Evolutionary conservation across 30 jellyfish, hydroid and myxozoan species (phyloP), one percentile per base, ranked within the genome.

Genomic region (Morbakka virulenta): DNA sequence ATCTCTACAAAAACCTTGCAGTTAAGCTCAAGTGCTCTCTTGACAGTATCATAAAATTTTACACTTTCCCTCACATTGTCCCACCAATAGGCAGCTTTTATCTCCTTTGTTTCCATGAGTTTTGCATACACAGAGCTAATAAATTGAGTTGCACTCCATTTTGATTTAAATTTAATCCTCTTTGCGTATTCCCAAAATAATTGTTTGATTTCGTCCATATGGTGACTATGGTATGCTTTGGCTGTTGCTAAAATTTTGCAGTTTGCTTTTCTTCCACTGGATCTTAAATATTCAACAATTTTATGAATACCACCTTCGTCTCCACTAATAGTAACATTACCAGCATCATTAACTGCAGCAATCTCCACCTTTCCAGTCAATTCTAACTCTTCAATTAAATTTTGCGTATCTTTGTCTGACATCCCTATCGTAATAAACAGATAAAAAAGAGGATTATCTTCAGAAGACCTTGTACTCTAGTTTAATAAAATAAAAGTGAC

Each of bases 141-240:
- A 52, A 77, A 77, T 14, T 28, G 28, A 17, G 35, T 79, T 20
- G 49, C 68, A 1, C 61, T 70, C 20, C 30, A 4, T 21, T 79
- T 67, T 64, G 90, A 61, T 47, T 4, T 47, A 24, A 79, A 41
- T 23, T 79, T 27, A 31, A 63, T 69, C 28, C 67, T 47, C 21
- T 63, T 21, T 13, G 67, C 26, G 51, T 67, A 27, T 9, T 66
- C 51, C 76, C 49, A 62, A 35, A 79, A 79, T 48, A 26, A 36
- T 1, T 22, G 27, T 63, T 67, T 65, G 28, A 79, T 57, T 0
- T 74, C 67, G 34, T 79, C 90, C 90, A 79, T 79, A 34, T 79
- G 90, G 0, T 67, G 90, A 34, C 90, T 79, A 50, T 79, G 90
- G 33, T 62, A 79, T 64, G 90, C 90, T 22, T 79, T 79, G 24